phyloP scores from a whole-genome alignment of 2,797 vertebrate genomes.

The Mus spretus region DNA sequence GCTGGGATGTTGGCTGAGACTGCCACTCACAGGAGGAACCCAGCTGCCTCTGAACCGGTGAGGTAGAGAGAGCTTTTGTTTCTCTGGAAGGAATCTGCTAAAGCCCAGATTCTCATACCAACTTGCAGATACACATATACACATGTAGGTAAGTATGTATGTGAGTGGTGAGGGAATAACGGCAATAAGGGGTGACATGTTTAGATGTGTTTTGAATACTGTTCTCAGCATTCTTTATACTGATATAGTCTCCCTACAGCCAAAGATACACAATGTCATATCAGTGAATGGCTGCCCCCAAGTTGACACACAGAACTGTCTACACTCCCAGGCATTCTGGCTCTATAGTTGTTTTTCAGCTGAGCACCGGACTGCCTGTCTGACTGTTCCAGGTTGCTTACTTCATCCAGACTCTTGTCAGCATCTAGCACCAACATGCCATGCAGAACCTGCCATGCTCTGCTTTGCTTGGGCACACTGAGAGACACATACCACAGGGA shows the following conservation, averaged over 20 bases:
- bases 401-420: rapidly evolving
- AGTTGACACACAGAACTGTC: not conserved
- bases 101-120: not conserved
- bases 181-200: not conserved
- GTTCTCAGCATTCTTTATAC: not conserved
- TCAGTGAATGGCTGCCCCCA: too few species aligned
- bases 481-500: too few species aligned
- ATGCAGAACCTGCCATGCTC: rapidly evolving
- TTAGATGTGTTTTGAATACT: not conserved
- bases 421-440: rapidly evolving
- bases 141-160: too few species aligned
- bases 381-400: rapidly evolving
- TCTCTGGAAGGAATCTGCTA: not conserved
- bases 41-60: rapidly evolving
- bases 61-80: rapidly evolving
- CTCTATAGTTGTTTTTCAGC: rapidly evolving
- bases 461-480: rapidly evolving
- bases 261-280: not conserved
- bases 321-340: too few species aligned
- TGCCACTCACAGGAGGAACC: rapidly evolving
- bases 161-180: not conserved
- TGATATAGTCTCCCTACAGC: not conserved
- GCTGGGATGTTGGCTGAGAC: rapidly evolving
- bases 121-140: rapidly evolving
- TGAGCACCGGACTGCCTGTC: rapidly evolving